Percentiles rank a stretch among this genome's conserved stretches.
Evolutionary conservation across 2,797 vertebrate species (phyloP).

Genomic region (Spatula clypeata): DNA sequence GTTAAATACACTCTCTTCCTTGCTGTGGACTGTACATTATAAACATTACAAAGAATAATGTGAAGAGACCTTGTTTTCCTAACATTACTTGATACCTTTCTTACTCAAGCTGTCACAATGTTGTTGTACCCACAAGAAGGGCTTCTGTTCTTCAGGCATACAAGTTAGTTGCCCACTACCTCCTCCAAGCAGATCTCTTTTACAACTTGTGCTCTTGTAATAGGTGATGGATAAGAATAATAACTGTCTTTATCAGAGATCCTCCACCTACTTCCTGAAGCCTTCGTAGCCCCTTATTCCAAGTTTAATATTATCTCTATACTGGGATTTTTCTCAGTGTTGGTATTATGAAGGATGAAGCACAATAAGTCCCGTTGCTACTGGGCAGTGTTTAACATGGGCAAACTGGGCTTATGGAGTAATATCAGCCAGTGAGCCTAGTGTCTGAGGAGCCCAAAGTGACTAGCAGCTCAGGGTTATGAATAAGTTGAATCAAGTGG

Average conservation of each 20-base stretch:
- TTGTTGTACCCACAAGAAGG: not conserved
- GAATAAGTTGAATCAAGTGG: not conserved
- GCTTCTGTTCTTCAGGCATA: not conserved
- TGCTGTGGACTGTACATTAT: not conserved
- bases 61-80: not conserved
- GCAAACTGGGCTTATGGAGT: not conserved
- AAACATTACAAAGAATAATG: not conserved
- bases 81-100: not conserved
- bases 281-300: not conserved
- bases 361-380: accelerated
- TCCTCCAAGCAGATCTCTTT: not conserved
- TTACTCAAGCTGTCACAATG: not conserved
- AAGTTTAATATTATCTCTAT: not conserved
- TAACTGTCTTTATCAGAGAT: not conserved
- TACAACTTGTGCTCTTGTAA: not conserved
- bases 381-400: not conserved
- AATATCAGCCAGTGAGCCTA: not conserved
- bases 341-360: not conserved
- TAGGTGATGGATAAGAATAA: not conserved
- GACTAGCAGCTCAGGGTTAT: not conserved
- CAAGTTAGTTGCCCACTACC: not conserved
- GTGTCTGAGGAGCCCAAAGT: not conserved
- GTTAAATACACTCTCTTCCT: not conserved
- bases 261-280: not conserved
- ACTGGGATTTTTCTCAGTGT: not conserved